phyloP scores from a whole-genome alignment of 1,140 invertebrate genomes.

The Ceratosolen solmsi region DNA sequence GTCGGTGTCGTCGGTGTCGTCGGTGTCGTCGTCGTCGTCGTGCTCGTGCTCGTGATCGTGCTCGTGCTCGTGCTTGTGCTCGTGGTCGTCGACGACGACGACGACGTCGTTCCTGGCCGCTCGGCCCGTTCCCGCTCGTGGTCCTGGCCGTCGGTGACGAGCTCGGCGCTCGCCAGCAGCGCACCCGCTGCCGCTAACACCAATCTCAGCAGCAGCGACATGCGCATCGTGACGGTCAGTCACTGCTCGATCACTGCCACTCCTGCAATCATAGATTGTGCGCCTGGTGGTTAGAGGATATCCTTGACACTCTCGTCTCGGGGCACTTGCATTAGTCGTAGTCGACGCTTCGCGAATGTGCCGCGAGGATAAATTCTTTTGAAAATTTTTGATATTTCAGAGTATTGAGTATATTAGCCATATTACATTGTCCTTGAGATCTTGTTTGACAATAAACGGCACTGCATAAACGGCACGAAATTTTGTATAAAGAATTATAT shows the following conservation, averaged over 20 bases:
- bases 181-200: slow-evolving; percentile 69
- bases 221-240: slow-evolving; percentile 72
- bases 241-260: slow-evolving; percentile 67
- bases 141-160: slow-evolving; percentile 57
- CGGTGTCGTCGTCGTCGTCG: too few species aligned
- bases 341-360: too few species aligned
- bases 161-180: slow-evolving; percentile 64
- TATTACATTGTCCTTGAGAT: too few species aligned
- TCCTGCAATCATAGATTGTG: slow-evolving; percentile 59
- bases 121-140: slow-evolving; percentile 45
- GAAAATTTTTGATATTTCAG: too few species aligned
- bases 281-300: too few species aligned
- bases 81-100: background rate
- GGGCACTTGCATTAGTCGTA: too few species aligned
- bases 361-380: too few species aligned
- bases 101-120: background rate
- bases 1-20: background rate
- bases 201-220: slow-evolving; percentile 72
- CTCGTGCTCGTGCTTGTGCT: background rate
- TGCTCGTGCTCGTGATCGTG: background rate
- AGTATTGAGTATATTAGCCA: too few species aligned
- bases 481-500: too few species aligned
- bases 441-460: too few species aligned
- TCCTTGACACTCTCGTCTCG: too few species aligned
- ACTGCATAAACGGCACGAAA: too few species aligned